Evolutionary conservation across 2,888 invertebrate species (phyloP).

Genomic region (Macroteleia sp.): DNA sequence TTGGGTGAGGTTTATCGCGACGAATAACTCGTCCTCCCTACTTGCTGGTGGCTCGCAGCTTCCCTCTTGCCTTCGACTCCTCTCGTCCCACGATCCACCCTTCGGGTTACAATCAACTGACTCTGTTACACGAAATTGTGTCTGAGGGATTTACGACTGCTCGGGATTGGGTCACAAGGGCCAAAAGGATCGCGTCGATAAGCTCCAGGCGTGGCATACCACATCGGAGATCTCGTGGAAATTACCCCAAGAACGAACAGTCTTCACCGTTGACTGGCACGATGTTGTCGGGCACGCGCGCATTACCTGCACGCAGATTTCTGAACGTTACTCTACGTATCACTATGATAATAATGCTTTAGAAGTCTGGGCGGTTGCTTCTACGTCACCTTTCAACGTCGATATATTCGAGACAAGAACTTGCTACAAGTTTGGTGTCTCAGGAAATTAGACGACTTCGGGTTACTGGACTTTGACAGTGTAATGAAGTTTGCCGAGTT

Average conservation of each 20-base stretch:
- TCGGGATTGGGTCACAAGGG: conserved; percentile 32
- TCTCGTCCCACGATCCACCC: conserved; percentile 1
- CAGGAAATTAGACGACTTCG: too few species aligned
- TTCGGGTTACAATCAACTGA: conserved; percentile 16
- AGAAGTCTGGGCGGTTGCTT: background rate
- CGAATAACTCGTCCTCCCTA: conserved; percentile 16
- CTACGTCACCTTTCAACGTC: background rate
- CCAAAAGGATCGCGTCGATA: conserved; percentile 32
- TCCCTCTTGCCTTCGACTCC: too few species aligned
- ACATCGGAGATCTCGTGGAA: background rate
- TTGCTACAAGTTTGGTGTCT: background rate
- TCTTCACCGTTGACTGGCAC: background rate
- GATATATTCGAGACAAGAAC: too few species aligned
- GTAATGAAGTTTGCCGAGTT: background rate
- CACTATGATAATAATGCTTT: background rate
- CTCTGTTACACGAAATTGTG: conserved; percentile 7
- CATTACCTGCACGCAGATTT: conserved; percentile 17
- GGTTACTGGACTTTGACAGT: too few species aligned
- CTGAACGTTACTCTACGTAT: background rate
- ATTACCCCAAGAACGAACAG: background rate
- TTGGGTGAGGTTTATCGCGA: conserved; percentile 48
- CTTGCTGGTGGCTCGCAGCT: too few species aligned
- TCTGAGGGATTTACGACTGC: conserved; percentile 28
- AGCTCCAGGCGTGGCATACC: conserved; percentile 37
- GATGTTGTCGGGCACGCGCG: conserved; percentile 10